phyloP scores from a whole-genome alignment of 2,113 vertebrate species.

The Cottus gobio region DNA sequence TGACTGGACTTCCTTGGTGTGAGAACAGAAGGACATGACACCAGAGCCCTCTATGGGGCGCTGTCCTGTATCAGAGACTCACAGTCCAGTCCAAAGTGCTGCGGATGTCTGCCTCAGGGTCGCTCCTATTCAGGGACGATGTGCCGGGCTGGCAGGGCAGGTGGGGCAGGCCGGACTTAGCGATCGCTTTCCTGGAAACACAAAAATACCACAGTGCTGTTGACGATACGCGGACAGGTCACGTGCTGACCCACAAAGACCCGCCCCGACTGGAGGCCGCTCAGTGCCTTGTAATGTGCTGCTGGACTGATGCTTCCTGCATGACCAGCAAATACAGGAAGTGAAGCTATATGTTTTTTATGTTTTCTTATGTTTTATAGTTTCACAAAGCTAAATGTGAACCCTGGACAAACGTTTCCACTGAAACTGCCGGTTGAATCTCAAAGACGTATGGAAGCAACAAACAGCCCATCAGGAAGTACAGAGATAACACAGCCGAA shows the following conservation, averaged over 20 bases:
- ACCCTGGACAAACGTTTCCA: neutral
- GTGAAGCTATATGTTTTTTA: neutral
- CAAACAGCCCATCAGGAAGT: neutral
- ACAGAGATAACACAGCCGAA: no score
- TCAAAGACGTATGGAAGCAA: neutral
- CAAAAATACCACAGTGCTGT: neutral
- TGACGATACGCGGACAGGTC: neutral
- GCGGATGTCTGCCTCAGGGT: conserved; percentile 86
- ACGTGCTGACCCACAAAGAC: neutral
- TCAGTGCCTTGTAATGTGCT: no score
- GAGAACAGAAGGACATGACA: neutral
- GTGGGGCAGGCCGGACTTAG: conserved; percentile 91
- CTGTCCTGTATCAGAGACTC: conserved; percentile 69
- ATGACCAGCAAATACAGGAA: neutral
- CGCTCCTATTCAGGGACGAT: conserved; percentile 75
- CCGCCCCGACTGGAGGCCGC: neutral
- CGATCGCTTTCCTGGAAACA: conserved; percentile 93
- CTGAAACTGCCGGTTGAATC: neutral
- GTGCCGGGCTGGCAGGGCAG: conserved; percentile 86
- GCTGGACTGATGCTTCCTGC: neutral
- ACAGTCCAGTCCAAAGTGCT: conserved; percentile 94
- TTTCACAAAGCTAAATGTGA: neutral
- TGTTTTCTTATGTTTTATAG: neutral
- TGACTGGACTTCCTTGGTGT: neutral
- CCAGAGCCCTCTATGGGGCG: neutral